phyloP scores from a whole-genome alignment of 2,113 vertebrate genomes.

The Phrynocephalus versicolor region DNA sequence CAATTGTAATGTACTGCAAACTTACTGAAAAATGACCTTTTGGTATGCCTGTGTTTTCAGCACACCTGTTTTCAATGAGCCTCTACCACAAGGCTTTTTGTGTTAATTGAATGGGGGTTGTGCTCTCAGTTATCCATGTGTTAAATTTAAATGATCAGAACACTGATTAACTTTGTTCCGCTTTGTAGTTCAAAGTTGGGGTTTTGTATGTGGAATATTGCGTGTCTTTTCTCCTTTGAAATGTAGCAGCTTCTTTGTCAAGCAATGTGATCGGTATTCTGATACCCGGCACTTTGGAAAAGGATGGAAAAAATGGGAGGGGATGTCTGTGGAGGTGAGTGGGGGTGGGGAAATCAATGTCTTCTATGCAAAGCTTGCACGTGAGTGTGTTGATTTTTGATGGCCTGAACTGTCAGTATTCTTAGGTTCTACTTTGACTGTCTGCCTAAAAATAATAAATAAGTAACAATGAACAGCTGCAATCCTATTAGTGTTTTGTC shows the following conservation, averaged over 20 bases:
- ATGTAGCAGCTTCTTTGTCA: not conserved
- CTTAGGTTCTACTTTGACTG: too few species aligned
- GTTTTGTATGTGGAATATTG: constrained; percentile 39
- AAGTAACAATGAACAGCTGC: too few species aligned
- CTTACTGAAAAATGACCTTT: not conserved
- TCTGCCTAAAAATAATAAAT: too few species aligned
- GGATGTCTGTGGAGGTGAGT: not conserved
- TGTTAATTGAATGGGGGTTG: not conserved
- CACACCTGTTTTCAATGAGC: constrained; percentile 9
- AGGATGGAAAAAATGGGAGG: too few species aligned
- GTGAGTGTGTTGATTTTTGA: too few species aligned
- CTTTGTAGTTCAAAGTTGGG: constrained; percentile 29
- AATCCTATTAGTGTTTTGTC: too few species aligned
- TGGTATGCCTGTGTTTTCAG: not conserved
- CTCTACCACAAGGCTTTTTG: not conserved
- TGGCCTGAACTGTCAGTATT: not conserved
- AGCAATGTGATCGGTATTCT: not conserved
- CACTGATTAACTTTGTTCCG: constrained; percentile 22
- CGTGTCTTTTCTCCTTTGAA: accelerated
- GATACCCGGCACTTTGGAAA: not conserved
- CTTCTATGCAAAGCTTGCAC: not conserved
- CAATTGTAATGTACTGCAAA: too few species aligned
- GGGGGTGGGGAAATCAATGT: too few species aligned
- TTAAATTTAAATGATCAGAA: constrained; percentile 34
- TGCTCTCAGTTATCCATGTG: not conserved